These are phyloP conservation scores for Tenthredo mesomela DNA, from an alignment of 2,888 invertebrate species.

Conservation along the genomic window DNA sequence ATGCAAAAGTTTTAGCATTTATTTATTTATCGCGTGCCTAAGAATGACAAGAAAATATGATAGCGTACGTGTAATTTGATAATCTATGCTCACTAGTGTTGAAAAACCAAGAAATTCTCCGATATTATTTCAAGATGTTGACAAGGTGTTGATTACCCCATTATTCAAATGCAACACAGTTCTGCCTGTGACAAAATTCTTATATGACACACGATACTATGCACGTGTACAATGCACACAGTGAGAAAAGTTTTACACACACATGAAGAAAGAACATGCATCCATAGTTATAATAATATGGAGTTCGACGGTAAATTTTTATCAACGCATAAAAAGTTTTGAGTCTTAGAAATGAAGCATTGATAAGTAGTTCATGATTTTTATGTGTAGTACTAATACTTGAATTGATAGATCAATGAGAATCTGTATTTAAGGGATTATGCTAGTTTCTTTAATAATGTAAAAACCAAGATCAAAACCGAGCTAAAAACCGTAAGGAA, in stretches of 20 bases:
- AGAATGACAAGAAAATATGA: slow-evolving; percentile 16
- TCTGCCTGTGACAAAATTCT: not conserved
- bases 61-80: slow-evolving; percentile 24
- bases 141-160: not conserved
- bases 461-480: not conserved
- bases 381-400: not conserved
- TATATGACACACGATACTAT: not conserved
- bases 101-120: not conserved
- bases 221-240: slow-evolving; percentile 25
- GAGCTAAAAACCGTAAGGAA: not conserved
- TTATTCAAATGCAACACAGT: slow-evolving; percentile 8
- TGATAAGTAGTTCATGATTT: not conserved
- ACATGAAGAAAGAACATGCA: not conserved
- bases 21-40: not conserved
- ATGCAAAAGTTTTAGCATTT: not conserved
- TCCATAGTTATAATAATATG: not conserved
- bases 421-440: not conserved
- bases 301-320: not conserved
- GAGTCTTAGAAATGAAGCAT: not conserved
- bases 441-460: not conserved
- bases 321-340: not conserved
- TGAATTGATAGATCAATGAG: not conserved
- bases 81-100: not conserved
- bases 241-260: not conserved
- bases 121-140: not conserved